phyloP scores from a whole-genome alignment of 92 coral and sea anemone species.

The Galaxea fascicularis region DNA sequence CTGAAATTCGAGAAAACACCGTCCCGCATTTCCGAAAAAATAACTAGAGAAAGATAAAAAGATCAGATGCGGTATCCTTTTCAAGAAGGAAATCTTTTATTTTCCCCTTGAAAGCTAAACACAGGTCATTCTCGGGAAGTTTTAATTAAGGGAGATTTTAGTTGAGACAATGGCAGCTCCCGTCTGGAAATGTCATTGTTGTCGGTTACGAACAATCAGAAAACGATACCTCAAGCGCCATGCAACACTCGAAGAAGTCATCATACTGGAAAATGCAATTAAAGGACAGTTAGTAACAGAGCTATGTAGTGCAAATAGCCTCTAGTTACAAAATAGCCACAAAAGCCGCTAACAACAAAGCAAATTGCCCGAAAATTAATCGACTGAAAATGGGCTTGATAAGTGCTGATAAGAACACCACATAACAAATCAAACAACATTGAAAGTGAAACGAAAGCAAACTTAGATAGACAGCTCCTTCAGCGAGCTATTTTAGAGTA shows the following conservation, averaged over 20 bases:
- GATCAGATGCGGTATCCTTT: too few relatives aligned
- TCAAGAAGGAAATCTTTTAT: not conserved
- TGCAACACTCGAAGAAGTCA: not conserved
- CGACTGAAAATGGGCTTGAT: conserved; percentile 54
- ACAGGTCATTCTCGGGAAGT: not conserved
- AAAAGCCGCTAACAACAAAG: conserved; percentile 58
- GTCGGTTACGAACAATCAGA: conserved; percentile 13
- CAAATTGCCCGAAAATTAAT: conserved; percentile 61
- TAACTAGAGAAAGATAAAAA: too few relatives aligned
- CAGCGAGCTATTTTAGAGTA: not conserved
- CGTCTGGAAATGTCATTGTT: conserved; percentile 33
- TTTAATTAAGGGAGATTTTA: conserved; percentile 17
- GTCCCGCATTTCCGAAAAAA: too few relatives aligned
- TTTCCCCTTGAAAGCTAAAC: not conserved
- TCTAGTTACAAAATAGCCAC: conserved; percentile 50
- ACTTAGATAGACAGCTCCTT: not conserved
- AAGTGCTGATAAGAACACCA: conserved; percentile 53
- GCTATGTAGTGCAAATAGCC: conserved; percentile 45
- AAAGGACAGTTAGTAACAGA: conserved; percentile 31
- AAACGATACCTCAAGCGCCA: conserved; percentile 13
- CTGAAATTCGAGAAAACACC: not conserved
- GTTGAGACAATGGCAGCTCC: conserved; percentile 9
- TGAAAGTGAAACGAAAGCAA: conserved; percentile 4
- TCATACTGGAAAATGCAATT: conserved; percentile 7
- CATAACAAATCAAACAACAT: conserved; percentile 27